Evolutionary conservation across 2,113 vertebrate species (phyloP), one percentile per base, ranked within the genome.

Genomic region (Otus sunia): DNA sequence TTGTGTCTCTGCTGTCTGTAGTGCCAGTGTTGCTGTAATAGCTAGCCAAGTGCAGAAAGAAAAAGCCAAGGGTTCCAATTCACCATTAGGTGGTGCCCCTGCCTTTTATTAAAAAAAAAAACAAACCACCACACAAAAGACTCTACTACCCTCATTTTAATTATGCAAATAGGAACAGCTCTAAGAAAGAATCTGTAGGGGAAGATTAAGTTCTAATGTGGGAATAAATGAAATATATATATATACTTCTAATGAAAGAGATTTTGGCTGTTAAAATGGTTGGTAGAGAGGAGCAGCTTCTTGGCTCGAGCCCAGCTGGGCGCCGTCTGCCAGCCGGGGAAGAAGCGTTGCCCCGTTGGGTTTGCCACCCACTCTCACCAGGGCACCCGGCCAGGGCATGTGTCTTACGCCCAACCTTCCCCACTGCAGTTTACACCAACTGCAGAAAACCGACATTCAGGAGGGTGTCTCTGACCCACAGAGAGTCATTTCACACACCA

Each of bases 81-180:
- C 86, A 26, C 97, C 96, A 2, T 96, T 97, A 97, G 97, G 95
- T 95, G 97, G 97, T 94, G 96, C 97, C 97, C 91, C 92, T 96
- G 94, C 59, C 92, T 96, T 71, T 91, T 75, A 32, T 1, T 86
- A 55, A 43, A 62, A 37, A 76, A 43, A 39, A 60, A 60, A 37
- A 37, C 53, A 53, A 34, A 66, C 73, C 36, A 17, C 4, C 7
- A 20, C 45, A 49, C 26, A 47, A 67, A 91, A 81, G 39, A 22
- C 12, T 69, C 50, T 10, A 8, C 52, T 45, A 29, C 11, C 50
- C 19, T 78, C 37, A 22, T 37, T 85, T 64, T 64, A 83, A 86
- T 64, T 39, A 68, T 23, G 34, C 47, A 82, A 76, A 91, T 47
- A 90, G 52, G 26, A 82, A 34, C 49, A 58, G 47, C 39, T 75